A percentile compares a stretch with the other conserved stretches of the same genome.
These are phyloP conservation scores for Cyprinus carpio DNA, from an alignment of 2,113 vertebrate genomes.

Conservation along the genomic window DNA sequence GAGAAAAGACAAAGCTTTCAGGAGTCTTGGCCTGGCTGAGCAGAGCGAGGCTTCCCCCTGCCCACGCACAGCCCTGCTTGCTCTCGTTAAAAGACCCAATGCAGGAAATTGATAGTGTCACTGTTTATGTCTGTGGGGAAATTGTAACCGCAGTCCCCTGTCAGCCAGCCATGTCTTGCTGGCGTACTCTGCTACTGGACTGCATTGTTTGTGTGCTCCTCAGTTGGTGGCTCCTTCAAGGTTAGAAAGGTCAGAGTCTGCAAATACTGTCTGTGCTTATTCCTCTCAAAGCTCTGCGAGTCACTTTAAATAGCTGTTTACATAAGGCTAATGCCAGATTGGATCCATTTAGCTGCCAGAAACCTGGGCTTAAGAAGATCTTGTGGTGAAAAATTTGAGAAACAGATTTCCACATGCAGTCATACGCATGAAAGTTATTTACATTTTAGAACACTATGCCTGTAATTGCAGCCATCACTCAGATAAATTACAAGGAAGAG, in stretches of 20 bases:
- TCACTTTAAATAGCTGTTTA: conserved; percentile 33
- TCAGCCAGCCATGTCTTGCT: conserved; percentile 57
- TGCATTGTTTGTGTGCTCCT: conserved; percentile 34
- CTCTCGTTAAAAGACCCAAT: conserved; percentile 55
- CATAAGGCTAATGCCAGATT: conserved; percentile 40
- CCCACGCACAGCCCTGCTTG: conserved; percentile 48
- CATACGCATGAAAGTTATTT: conserved; percentile 2
- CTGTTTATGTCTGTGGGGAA: conserved; percentile 75
- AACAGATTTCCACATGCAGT: conserved; percentile 25
- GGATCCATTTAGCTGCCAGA: conserved; percentile 23
- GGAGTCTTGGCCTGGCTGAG: conserved; percentile 37
- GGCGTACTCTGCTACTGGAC: conserved; percentile 30
- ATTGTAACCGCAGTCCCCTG: conserved; percentile 65
- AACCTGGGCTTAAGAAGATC: conserved; percentile 13
- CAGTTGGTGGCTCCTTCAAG: conserved; percentile 26
- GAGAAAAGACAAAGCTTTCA: conserved; percentile 23
- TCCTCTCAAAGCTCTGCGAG: conserved; percentile 19
- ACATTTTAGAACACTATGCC: not conserved
- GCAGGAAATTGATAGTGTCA: conserved; percentile 78
- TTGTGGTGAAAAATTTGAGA: conserved; percentile 7
- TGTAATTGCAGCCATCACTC: conserved; percentile 15
- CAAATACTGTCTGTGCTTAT: conserved; percentile 35
- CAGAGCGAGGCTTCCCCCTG: conserved; percentile 51
- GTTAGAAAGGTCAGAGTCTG: conserved; percentile 43
- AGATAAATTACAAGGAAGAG: conserved; percentile 19